Base-by-base conservation (phyloP, 2,113 vertebrate species). In the Calyptommatus sinebrachiatus region DNA sequence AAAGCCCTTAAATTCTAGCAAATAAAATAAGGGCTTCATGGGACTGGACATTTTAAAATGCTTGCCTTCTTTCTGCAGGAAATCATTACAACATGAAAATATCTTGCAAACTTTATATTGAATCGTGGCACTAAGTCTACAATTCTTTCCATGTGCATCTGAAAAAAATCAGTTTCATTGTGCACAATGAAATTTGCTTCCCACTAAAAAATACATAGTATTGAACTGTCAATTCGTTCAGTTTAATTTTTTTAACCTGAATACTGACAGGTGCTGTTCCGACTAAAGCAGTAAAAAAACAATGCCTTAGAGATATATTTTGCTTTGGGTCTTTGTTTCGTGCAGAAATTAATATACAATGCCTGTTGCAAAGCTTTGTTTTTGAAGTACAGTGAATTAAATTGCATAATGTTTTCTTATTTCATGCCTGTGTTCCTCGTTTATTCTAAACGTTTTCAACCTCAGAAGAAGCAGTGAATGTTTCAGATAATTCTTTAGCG, bases 21-120 rank as follows among this genome's bases (percentile, higher is more conserved):
- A 1, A 45, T 6, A 41, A 80, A 70, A 68, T 20, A 65, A 68
- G 16, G 0, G 0, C 73, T 45, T 31, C 2, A 1, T 1, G 29
- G 1, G 4, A 2, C 21, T 0, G 0, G 29, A 63, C 76, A 24
- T 76, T n/a, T 83, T 7, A 31, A 22, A 9, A 3, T 71, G 12
- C 57, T n/a, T 60, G 79, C 1, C 1, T 8, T 57, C 8, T 24
- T 1, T 31, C 20, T 76, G 53, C 12, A 57, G 53, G 53, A 57
- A 57, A 14, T 57, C 53, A 57, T 14, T 57, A 57, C 18, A 29
- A 9, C 16, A 7, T 9, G 24, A 67, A 74, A 72, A 68, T 16
- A 22, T 26, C 9, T 48, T 3, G 7, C 24, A 7, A 45, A 60
- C 60, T 75, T 81, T 69, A 8, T 46, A 6, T 81, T 29, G 63